These are phyloP conservation scores for Clarias gariepinus DNA, from an alignment of 2,113 vertebrate species.

Conservation along the genomic window DNA sequence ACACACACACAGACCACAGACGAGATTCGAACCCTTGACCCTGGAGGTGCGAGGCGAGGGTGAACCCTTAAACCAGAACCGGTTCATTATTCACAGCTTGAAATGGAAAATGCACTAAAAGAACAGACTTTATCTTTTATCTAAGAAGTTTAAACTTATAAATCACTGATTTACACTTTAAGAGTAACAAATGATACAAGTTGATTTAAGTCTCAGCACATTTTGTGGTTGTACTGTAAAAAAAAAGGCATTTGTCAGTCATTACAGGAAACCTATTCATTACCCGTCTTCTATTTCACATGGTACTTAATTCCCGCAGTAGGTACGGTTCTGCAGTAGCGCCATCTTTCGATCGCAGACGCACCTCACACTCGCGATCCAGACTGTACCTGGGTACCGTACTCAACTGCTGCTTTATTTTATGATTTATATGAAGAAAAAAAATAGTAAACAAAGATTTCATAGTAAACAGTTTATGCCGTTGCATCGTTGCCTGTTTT, in stretches of 20 bases:
- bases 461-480: not conserved
- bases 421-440: not conserved
- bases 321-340: slow-evolving; percentile 24
- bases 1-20: no score
- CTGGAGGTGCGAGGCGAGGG: no score
- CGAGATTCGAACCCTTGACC: no score
- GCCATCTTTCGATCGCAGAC: slow-evolving; percentile 37
- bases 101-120: slow-evolving; percentile 1
- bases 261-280: slow-evolving; percentile 26
- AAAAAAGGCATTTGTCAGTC: slow-evolving; percentile 22
- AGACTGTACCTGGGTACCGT: not conserved
- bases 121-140: not conserved
- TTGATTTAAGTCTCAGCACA: slow-evolving; percentile 40
- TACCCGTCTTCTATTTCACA: slow-evolving; percentile 28
- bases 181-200: slow-evolving; percentile 47
- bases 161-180: slow-evolving; percentile 6
- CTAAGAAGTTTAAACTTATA: slow-evolving; percentile 11
- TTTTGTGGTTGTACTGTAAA: slow-evolving; percentile 19
- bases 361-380: slow-evolving; percentile 20
- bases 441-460: not conserved
- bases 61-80: not conserved
- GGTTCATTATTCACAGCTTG: slow-evolving; percentile 19
- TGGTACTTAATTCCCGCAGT: slow-evolving; percentile 45
- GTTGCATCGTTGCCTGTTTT: not conserved
- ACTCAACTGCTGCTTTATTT: slow-evolving; percentile 12